Base-by-base conservation (phyloP, 2,113 vertebrate species). In the Eretmochelys imbricata region DNA sequence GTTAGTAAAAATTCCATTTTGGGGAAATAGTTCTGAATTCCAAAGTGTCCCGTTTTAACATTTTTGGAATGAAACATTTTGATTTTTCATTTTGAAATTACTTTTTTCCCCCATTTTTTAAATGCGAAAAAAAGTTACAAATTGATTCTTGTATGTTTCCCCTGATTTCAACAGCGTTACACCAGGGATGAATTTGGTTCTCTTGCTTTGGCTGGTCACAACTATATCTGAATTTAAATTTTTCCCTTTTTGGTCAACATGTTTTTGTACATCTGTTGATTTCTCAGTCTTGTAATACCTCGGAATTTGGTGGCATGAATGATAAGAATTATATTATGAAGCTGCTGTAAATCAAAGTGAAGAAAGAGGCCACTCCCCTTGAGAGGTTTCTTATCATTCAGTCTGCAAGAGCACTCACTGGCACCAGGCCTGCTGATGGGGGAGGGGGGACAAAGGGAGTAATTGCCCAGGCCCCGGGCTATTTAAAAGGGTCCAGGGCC, bases 321-420 rank as follows among this genome's bases (percentile, higher is more conserved):
- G 3, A 6, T 3, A 51, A 5, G 16, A 89, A 90, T 78, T 94
- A 88, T 19, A 46, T 22, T 51, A 85, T 62, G 84, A 93, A 89
- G 25, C 20, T 89, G 24, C 29, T 49, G 11, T 78, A 62, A 87
- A 89, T 88, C 51, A 93, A 94, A 89, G 51, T 91, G 84, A 84
- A 91, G 90, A 93, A 94, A 9, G 42, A 93, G 59, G 16, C 55
- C 10, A 46, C 59, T 22, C 3, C 76, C 88, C 85, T 87, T 24
- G 79, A 59, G 9, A 84, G 3, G 87, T 42, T 53, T 65, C 89
- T 90, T 92, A 80, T 84, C 90, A 93, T 95, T 95, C 88, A 94
- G 51, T 25, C 14, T 90, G 50, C 85, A 78, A 91, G 82, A 93
- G 84, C 51, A 17, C 59, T 86, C 42, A 24, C 7, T 84, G 85